Evolutionary conservation across 2,113 vertebrate species (phyloP), one percentile per base, ranked within the genome.

Genomic region (Elephantulus edwardii): DNA sequence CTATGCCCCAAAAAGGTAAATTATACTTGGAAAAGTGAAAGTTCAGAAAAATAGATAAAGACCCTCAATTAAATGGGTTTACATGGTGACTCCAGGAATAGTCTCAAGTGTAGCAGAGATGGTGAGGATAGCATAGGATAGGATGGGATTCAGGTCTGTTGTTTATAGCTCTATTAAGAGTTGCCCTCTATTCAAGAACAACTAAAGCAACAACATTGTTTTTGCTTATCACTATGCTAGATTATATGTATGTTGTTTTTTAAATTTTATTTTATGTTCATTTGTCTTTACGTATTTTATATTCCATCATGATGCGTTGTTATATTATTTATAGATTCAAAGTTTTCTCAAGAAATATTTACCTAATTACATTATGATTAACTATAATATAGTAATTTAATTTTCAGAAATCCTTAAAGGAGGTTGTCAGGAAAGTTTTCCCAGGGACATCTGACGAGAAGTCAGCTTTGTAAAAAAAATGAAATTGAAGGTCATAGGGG

Each of bases 151-250:
- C n/a, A n/a, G n/a, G n/a, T n/a, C n/a, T n/a, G n/a, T n/a, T n/a
- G n/a, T n/a, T n/a, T n/a, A n/a, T n/a, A n/a, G n/a, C n/a, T n/a
- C n/a, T n/a, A n/a, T n/a, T n/a, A n/a, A n/a, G n/a, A n/a, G n/a
- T n/a, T n/a, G n/a, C n/a, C n/a, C n/a, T n/a, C n/a, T n/a, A n/a
- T n/a, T n/a, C n/a, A n/a, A n/a, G n/a, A n/a, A n/a, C n/a, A n/a
- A n/a, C n/a, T n/a, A 50, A 8, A 50, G 48, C 48, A 50, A 50
- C 48, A 50, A 40, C 14, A 74, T 91, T 11, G 74, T 89, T 70
- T 75, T 42, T 87, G 24, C 92, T 79, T 66, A 84, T 83, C 44
- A 83, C 48, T 48, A 26, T 82, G 62, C 72, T 92, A 79, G 77
- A 42, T 60, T n/a, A n/a, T n/a, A n/a, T n/a, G n/a, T n/a, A n/a